Conservation (phyloP, 2,888 invertebrate species). For the Philaethria dido region DNA sequence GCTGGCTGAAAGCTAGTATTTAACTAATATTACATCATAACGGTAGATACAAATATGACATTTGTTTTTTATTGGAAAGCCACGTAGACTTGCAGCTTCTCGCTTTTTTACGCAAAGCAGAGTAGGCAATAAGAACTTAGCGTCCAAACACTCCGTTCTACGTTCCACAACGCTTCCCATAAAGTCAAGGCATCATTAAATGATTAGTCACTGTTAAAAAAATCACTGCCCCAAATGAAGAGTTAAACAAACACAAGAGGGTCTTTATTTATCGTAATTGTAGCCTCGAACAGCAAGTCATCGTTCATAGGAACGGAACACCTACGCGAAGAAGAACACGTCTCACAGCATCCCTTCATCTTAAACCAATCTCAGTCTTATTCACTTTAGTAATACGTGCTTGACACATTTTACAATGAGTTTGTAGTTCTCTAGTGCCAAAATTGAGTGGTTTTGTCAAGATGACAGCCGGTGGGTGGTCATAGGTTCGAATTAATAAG, state of each 20-base stretch:
- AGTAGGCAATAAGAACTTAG: too few species aligned
- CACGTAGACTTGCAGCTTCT: too few species aligned
- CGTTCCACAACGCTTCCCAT: not conserved
- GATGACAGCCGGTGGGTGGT: constrained; percentile 76
- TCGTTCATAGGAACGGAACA: constrained; percentile 77
- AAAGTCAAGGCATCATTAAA: constrained; percentile 43
- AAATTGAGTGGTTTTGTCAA: constrained; percentile 73
- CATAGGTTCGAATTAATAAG: constrained; percentile 51
- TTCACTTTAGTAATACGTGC: constrained; percentile 32
- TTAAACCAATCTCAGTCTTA: constrained; percentile 43
- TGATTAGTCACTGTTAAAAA: constrained; percentile 51
- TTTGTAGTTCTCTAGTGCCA: constrained; percentile 61
- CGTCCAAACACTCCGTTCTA: too few species aligned
- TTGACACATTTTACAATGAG: constrained; percentile 16
- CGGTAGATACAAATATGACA: too few species aligned
- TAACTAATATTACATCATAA: too few species aligned
- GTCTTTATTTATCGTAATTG: constrained; percentile 80
- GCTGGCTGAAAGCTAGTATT: too few species aligned
- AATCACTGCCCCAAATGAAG: constrained; percentile 77
- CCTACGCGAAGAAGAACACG: constrained; percentile 63
- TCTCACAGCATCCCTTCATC: constrained; percentile 43
- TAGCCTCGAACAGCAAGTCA: constrained; percentile 68
- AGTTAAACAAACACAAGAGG: constrained; percentile 77
- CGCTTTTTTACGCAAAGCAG: too few species aligned
- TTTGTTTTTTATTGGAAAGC: too few species aligned